Evolutionary conservation across 1,140 invertebrate species (phyloP), one percentile per base, ranked within the genome.

Genomic region (Aphidius gifuensis): DNA sequence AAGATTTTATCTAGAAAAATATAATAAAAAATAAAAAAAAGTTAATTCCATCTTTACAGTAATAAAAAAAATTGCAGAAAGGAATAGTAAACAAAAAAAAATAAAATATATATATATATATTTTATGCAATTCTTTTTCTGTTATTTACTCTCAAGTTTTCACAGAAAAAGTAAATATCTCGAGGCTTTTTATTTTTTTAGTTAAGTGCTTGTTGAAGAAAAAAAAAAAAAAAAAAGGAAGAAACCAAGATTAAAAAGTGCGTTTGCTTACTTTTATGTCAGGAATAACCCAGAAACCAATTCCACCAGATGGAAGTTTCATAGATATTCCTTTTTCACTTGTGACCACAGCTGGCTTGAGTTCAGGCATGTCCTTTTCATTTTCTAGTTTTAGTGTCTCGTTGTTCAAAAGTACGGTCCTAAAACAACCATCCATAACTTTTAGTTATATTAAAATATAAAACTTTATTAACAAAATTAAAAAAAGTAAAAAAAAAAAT

Each of bases 281-380:
- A 3, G 85, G 81, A 8, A 86, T 60, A 5, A 86, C 81, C 84
- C 84, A 86, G 66, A 86, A 86, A 0, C 84, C 84, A 49, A 85
- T 83, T 4, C 79, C 78, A 58, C 81, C 82, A 0, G 84, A 75
- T 11, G 83, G 82, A 4, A 86, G 60, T 42, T 78, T 80, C 6
- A 86, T 61, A 38, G 79, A 68, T 0, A 85, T 58, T 0, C 77
- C 80, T 60, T 82, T 78, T 47, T 79, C 67, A 11, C 79, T 71
- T 4, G 67, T 73, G 61, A 77, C 75, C 0, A 85, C 74, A 1
- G 73, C 64, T 7, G 85, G 84, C 21, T 79, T 69, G 3, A 85
- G 73, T 51, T 85, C 74, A 0, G 76, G 76, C 7, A 78, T 39
- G 38, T 73, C 43, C 1, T 74, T 78, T 64, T 83, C 80, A 53